Evolutionary conservation across 1,140 invertebrate species (phyloP), one percentile per base, ranked within the genome.

Genomic region (Palaemon carinicauda): DNA sequence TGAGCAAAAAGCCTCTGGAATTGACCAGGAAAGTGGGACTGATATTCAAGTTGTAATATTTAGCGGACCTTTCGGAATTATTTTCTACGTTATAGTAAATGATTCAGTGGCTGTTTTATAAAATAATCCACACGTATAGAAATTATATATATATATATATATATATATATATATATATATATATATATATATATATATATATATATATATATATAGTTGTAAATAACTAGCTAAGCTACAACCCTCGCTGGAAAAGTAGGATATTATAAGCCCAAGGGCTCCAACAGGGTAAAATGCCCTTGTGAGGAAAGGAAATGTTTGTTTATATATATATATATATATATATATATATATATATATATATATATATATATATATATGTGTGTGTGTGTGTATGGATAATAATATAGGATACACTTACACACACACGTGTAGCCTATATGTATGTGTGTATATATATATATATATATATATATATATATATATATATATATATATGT

Each of bases 121-220:
- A n/a, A n/a, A n/a, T n/a, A n/a, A n/a, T n/a, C n/a, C n/a, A n/a
- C n/a, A 41, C 9, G 9, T 4, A 41, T 41, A 41, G 9, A 41
- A 4, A 41, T 41, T 65, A 21, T 65, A 65, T 65, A 65, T 65
- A 65, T 65, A 21, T 65, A 65, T 65, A 21, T 65, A n/a, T 65
- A 65, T 65, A 65, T 65, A 65, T 65, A 21, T 65, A 21, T 65
- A 65, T 65, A 65, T 65, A 65, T 65, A 65, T 65, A n/a, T 65
- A 65, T 65, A 65, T 65, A 65, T 65, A 65, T 65, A 65, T 65
- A 65, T 65, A 65, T 65, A 24, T 65, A 65, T 65, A 65, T 65
- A 60, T 60, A 60, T 60, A 60, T 60, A 60, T 60, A 60, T 60
- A 60, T 60, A 41, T 41, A 41, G 3, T 41, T 9, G 9, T 41